These are phyloP conservation scores for Protonemura montana DNA, from an alignment of 2,888 invertebrate species.

Conservation along the genomic window DNA sequence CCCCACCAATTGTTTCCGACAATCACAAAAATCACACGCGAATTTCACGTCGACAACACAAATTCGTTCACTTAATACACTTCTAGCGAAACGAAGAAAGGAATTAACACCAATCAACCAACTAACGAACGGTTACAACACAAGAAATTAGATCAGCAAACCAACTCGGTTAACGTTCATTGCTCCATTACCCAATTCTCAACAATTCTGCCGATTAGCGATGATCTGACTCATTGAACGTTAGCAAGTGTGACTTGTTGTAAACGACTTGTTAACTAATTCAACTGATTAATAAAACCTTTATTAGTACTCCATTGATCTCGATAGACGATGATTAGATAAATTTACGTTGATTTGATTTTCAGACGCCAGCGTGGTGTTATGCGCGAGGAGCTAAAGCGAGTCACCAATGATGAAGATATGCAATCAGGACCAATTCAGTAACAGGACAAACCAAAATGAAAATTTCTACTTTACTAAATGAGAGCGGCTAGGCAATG, in stretches of 20 bases:
- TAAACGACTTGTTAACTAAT: conserved; percentile 5
- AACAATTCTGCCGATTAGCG: not conserved
- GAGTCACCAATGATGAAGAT: conserved; percentile 25
- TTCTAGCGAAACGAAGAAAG: not conserved
- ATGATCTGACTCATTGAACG: not conserved
- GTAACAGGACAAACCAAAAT: conserved; percentile 36
- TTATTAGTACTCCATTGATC: conserved; percentile 32
- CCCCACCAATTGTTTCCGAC: not conserved
- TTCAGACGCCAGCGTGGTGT: not conserved
- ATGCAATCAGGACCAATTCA: conserved; percentile 41
- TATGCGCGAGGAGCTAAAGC: not conserved
- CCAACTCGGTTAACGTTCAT: not conserved
- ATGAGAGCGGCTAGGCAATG: conserved; percentile 43
- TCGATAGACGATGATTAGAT: conserved; percentile 17
- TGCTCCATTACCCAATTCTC: not conserved
- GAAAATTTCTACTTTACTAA: conserved; percentile 43
- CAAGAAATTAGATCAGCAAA: not conserved
- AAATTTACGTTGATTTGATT: conserved; percentile 24
- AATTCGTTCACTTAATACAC: conserved; percentile 14
- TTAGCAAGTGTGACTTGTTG: not conserved
- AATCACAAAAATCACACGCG: not conserved
- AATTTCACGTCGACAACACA: not conserved
- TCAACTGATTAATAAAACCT: conserved; percentile 25
- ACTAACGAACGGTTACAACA: not conserved
- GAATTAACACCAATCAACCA: conserved; percentile 15